Percentiles rank a stretch among this genome's conserved stretches.
Conservation (phyloP, 2,113 vertebrate genomes). For the Manacus vitellinus region DNA sequence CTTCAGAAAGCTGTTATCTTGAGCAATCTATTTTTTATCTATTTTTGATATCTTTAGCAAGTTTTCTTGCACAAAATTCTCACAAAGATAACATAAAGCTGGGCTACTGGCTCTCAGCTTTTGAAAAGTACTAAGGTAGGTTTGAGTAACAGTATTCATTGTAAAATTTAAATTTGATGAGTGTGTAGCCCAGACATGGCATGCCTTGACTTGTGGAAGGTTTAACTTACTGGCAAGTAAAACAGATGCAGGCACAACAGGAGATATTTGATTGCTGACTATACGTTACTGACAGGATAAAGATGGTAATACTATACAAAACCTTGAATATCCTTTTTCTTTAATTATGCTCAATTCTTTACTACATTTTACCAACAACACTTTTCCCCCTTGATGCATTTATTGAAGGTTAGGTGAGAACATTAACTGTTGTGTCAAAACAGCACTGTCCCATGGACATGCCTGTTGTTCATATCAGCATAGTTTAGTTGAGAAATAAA, state of each 20-base stretch:
- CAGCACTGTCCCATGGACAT: neutral
- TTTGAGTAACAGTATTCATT: neutral
- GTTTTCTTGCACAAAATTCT: neutral
- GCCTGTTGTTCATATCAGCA: neutral
- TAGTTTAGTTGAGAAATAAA: neutral
- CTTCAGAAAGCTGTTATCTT: neutral
- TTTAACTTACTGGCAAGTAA: neutral
- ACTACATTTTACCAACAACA: neutral
- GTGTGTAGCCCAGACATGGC: neutral
- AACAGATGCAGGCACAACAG: neutral
- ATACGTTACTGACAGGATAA: neutral
- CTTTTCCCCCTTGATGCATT: neutral
- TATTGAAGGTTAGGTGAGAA: neutral
- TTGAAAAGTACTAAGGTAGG: neutral
- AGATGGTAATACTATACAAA: neutral
- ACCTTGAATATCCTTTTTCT: neutral
- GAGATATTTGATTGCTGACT: neutral
- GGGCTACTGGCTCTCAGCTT: neutral
- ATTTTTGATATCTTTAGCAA: neutral
- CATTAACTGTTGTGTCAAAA: neutral
- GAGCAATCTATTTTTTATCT: neutral
- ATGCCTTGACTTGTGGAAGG: neutral
- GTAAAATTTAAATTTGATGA: neutral
- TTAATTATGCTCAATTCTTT: neutral
- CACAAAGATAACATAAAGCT: neutral